These are phyloP conservation scores for Falco novaeseelandiae DNA, from an alignment of 2,797 vertebrate genomes.

Conservation along the genomic window DNA sequence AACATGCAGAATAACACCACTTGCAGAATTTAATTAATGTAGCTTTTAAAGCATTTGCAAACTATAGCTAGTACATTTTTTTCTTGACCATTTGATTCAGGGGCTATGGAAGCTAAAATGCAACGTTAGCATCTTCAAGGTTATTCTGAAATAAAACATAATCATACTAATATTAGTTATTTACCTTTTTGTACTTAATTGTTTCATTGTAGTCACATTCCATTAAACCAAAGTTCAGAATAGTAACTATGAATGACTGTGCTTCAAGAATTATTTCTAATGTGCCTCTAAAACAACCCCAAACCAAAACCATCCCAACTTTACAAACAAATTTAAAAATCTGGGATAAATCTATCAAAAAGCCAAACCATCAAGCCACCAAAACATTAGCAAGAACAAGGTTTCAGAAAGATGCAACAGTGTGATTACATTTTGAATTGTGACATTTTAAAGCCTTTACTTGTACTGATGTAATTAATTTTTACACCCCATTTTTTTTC, in stretches of 20 bases:
- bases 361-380: background rate
- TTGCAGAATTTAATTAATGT: background rate
- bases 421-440: background rate
- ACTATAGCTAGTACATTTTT: background rate
- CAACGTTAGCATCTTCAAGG: background rate
- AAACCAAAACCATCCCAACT: background rate
- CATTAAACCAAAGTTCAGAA: background rate
- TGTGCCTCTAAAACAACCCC: background rate
- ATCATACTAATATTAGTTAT: background rate
- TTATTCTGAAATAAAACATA: slow-evolving; percentile 7
- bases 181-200: background rate
- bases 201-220: background rate
- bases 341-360: background rate
- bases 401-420: background rate
- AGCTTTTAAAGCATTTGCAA: slow-evolving; percentile 40
- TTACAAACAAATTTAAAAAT: background rate
- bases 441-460: background rate
- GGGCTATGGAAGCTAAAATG: slow-evolving; percentile 12
- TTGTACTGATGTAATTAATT: background rate
- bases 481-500: background rate
- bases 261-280: background rate
- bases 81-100: background rate
- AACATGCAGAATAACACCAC: slow-evolving; percentile 36
- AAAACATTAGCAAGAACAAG: background rate
- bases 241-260: background rate